These are phyloP conservation scores for Poecilobothrus nobilitatus DNA, from an alignment of 2,888 invertebrate species.

Conservation along the genomic window DNA sequence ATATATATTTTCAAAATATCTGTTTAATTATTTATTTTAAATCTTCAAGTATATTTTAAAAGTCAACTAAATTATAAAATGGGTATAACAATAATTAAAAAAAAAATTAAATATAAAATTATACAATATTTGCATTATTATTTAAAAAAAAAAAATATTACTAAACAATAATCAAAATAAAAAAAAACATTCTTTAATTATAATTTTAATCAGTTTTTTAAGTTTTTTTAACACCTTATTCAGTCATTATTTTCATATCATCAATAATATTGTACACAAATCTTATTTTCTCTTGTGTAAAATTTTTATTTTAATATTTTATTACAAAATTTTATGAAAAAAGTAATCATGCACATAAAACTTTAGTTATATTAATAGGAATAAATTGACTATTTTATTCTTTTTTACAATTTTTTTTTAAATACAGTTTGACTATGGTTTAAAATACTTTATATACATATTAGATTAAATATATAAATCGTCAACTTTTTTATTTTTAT, in stretches of 20 bases:
- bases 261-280: too few relatives aligned
- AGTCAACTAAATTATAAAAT: too few relatives aligned
- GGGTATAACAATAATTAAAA: too few relatives aligned
- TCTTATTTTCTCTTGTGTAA: neutral
- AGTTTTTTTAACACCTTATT: neutral
- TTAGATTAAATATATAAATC: neutral
- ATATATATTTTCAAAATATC: too few relatives aligned
- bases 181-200: too few relatives aligned
- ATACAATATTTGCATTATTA: too few relatives aligned
- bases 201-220: too few relatives aligned
- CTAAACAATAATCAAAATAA: too few relatives aligned
- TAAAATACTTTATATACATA: neutral
- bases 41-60: too few relatives aligned
- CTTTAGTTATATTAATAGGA: neutral
- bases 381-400: constrained; percentile 1
- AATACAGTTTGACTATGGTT: neutral
- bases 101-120: too few relatives aligned
- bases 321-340: neutral
- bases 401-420: neutral
- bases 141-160: too few relatives aligned
- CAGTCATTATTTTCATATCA: neutral
- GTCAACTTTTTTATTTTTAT: neutral
- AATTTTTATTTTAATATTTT: neutral
- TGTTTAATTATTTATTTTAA: too few relatives aligned
- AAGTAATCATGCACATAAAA: neutral